phyloP scores from a whole-genome alignment of 2,888 invertebrate species.

The Anticlea derivata region DNA sequence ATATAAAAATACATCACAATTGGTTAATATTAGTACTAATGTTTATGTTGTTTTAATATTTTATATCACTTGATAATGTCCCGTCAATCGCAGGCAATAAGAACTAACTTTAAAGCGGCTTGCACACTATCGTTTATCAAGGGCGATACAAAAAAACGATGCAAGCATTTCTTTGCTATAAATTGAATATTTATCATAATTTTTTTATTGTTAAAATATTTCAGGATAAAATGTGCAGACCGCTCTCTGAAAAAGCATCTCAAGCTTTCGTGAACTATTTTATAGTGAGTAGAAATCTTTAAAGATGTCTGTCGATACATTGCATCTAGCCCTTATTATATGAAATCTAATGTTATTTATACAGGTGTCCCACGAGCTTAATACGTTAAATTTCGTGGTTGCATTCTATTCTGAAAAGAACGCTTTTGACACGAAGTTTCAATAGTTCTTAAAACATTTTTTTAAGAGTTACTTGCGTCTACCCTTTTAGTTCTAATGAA shows the following conservation, averaged over 20 bases:
- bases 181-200: background rate
- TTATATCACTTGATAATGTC: conserved; percentile 30
- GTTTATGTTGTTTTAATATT: conserved; percentile 20
- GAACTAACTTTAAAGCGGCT: conserved; percentile 17
- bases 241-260: conserved; percentile 7
- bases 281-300: conserved; percentile 29
- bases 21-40: conserved; percentile 38
- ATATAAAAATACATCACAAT: conserved; percentile 57
- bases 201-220: background rate
- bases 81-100: conserved; percentile 33
- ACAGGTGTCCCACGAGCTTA: conserved; percentile 1
- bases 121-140: background rate
- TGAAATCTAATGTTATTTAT: conserved; percentile 1
- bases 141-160: background rate
- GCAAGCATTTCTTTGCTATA: background rate
- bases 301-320: conserved; percentile 20
- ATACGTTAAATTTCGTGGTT: background rate
- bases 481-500: too few relatives aligned
- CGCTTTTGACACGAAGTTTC: too few relatives aligned
- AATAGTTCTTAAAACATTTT: too few relatives aligned
- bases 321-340: conserved; percentile 28
- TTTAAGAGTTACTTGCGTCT: too few relatives aligned
- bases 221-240: conserved; percentile 7
- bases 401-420: background rate
- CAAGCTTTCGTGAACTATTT: conserved; percentile 17